phyloP scores from a whole-genome alignment of 2,113 vertebrate species.

The Canis aureus region DNA sequence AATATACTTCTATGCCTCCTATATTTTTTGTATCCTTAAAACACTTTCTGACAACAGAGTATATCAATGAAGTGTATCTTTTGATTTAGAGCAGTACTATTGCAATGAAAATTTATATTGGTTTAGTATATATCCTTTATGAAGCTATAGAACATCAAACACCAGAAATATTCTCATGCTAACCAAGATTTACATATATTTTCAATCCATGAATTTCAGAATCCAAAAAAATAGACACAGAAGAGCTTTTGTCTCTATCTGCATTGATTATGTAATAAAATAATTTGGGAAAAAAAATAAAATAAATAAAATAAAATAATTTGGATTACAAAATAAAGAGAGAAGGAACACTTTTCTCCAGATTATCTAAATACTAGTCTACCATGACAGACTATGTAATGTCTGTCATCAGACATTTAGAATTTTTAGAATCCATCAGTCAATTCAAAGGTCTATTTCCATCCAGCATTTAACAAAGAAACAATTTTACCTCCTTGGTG shows the following conservation, averaged over 20 bases:
- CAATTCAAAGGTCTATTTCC: not conserved
- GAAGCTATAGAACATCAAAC: constrained; percentile 26
- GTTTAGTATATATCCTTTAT: not conserved
- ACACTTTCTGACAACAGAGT: not conserved
- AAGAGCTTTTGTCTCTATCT: not conserved
- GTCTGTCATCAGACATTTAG: too few species aligned
- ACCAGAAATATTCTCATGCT: not conserved
- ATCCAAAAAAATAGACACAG: not conserved
- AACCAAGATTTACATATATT: not conserved
- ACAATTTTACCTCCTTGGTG: not conserved
- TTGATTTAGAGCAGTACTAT: not conserved
- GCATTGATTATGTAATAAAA: not conserved
- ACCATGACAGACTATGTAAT: not conserved
- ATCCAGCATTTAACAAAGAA: constrained; percentile 7
- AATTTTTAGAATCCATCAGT: not conserved
- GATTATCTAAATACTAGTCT: not conserved
- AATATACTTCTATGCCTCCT: not conserved
- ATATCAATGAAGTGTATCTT: not conserved
- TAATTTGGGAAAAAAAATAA: not conserved
- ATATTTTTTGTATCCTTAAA: not conserved
- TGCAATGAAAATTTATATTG: not conserved
- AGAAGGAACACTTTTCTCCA: constrained; percentile 10
- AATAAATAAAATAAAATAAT: not conserved
- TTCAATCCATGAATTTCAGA: constrained; percentile 55
- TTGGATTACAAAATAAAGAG: not conserved